phyloP scores from a whole-genome alignment of 92 coral and sea anemone species.

The Desmophyllum pertusum region DNA sequence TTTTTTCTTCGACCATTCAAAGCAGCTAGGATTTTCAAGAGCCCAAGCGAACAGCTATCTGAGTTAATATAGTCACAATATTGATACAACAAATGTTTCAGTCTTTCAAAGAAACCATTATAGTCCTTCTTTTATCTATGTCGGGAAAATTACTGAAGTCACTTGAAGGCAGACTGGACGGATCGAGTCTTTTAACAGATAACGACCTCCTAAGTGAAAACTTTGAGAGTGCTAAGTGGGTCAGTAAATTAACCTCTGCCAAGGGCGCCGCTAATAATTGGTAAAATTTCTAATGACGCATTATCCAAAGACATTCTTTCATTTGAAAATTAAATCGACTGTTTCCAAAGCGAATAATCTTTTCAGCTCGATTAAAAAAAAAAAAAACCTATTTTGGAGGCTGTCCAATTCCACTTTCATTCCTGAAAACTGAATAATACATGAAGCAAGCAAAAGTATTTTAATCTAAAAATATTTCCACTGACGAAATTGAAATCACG shows the following conservation, averaged over 20 bases:
- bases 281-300: neutral
- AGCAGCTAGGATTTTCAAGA: no score
- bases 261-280: slow-evolving; percentile 20
- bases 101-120: no score
- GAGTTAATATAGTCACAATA: no score
- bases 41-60: no score
- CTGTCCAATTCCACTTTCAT: neutral
- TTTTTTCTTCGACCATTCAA: no score
- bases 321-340: slow-evolving; percentile 18
- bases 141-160: neutral
- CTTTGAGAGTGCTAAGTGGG: slow-evolving; percentile 20
- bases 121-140: neutral
- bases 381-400: no score
- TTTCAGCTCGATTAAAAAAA: neutral
- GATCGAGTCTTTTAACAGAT: neutral
- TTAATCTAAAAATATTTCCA: no score
- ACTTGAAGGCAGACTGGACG: neutral
- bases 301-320: slow-evolving; percentile 1
- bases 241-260: slow-evolving; percentile 28
- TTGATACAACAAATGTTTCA: no score
- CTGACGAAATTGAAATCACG: neutral
- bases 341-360: neutral
- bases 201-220: slow-evolving; percentile 36
- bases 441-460: neutral
- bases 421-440: neutral